A percentile compares a stretch with the other conserved stretches of the same genome.
These are phyloP conservation scores for Eupsittula cactorum DNA, from an alignment of 2,113 vertebrate genomes.

Conservation along the genomic window DNA sequence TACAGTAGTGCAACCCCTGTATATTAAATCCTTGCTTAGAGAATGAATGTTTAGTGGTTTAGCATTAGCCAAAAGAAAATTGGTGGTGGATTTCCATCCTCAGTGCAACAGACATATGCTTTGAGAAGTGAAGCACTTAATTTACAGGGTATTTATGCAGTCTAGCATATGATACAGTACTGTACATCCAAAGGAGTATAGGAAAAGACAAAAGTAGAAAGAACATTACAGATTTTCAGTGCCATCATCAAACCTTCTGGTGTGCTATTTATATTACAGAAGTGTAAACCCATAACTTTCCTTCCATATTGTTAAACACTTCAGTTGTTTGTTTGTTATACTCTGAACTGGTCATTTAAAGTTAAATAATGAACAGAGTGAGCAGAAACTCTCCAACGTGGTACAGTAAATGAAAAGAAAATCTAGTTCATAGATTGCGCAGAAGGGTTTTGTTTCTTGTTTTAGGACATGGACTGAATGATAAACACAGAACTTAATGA, in stretches of 20 bases:
- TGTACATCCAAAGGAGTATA: constrained; percentile 79
- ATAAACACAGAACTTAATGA: constrained; percentile 73
- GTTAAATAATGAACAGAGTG: constrained; percentile 56
- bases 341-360: constrained; percentile 41
- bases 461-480: constrained; percentile 61
- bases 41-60: constrained; percentile 64
- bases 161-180: constrained; percentile 78
- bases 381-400: constrained; percentile 62
- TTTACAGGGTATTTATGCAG: constrained; percentile 80
- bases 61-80: constrained; percentile 79
- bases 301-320: constrained; percentile 32
- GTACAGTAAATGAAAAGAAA: constrained; percentile 49
- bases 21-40: constrained; percentile 73
- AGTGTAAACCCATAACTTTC: constrained; percentile 59
- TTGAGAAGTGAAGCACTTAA: constrained; percentile 77
- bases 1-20: constrained; percentile 76
- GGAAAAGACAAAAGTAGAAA: constrained; percentile 81
- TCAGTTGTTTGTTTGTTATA: constrained; percentile 36
- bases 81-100: constrained; percentile 78
- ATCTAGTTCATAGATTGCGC: constrained; percentile 72
- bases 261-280: constrained; percentile 70
- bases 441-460: constrained; percentile 52
- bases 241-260: constrained; percentile 62
- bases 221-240: constrained; percentile 78
- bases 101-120: constrained; percentile 82